phyloP scores from a whole-genome alignment of 2,888 invertebrate species.

The Drosophila nr. fundita region DNA sequence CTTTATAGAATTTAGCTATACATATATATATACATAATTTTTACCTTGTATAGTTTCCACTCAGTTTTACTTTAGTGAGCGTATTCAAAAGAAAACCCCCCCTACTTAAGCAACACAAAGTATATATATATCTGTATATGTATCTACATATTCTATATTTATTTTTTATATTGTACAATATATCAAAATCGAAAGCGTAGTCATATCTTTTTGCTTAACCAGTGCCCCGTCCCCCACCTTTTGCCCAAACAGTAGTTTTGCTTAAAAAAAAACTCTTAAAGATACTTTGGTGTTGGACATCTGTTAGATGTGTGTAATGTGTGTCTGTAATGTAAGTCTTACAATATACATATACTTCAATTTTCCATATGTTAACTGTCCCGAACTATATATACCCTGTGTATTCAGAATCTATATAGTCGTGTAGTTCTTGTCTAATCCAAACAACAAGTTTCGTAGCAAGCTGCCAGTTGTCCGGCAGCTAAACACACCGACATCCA shows the following conservation, averaged over 20 bases:
- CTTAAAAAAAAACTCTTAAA: conserved; percentile 22
- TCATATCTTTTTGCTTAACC: conserved; percentile 32
- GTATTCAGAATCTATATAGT: conserved; percentile 24
- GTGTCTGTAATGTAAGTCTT: conserved; percentile 24
- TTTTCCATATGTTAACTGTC: conserved; percentile 51
- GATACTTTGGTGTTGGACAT: conserved; percentile 71
- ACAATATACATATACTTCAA: background rate
- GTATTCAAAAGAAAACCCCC: conserved; percentile 3
- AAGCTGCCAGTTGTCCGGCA: conserved; percentile 49
- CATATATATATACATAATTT: conserved; percentile 14
- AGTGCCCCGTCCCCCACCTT: conserved; percentile 28
- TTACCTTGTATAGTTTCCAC: conserved; percentile 58
- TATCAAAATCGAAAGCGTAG: conserved; percentile 58
- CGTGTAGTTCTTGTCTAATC: conserved; percentile 72
- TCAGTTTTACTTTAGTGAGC: conserved; percentile 37
- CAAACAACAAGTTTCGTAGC: conserved; percentile 40
- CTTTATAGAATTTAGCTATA: conserved; percentile 19
- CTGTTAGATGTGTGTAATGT: conserved; percentile 51
- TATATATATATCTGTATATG: conserved; percentile 75
- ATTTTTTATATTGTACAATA: conserved; percentile 37
- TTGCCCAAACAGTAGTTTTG: conserved; percentile 65
- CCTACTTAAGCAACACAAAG: conserved; percentile 62
- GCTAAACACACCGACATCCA: conserved; percentile 43
- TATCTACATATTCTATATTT: conserved; percentile 57
- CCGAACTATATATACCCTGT: conserved; percentile 39